Base-by-base conservation (phyloP, 2,113 vertebrate genomes). In the Salvelinus alpinus region DNA sequence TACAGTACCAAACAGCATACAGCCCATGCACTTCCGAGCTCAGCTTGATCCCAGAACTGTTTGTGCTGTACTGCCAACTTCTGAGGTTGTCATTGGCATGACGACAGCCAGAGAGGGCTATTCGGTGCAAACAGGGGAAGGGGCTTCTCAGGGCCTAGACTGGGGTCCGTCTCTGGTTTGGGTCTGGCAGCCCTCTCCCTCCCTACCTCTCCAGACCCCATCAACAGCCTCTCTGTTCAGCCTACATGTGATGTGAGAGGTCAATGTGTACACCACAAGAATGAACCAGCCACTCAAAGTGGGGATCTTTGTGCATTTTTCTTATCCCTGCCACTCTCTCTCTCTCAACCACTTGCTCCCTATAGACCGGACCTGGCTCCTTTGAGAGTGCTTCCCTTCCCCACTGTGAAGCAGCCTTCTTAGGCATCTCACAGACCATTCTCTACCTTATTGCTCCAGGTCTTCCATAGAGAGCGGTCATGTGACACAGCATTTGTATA, bases 241-340 rank as follows among this genome's bases (percentile, higher is more conserved):
- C 85, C 83, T 84, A 83, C 86, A 82, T 81, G 87, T 89, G 16
- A 18, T 54, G 87, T 85, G 89, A 90, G 84, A 87, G 88, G 88
- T 92, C 88, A 90, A 79, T 22, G 80, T 73, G 57, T 81, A 87
- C 82, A 84, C 82, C 78, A 79, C 86, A 86, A 89, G 89, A 91
- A 90, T 88, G 83, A 90, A 85, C 86, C 83, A 85, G 76, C 78
- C 83, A 81, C 88, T 92, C 86, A 91, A 77, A 90, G 90, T 88
- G 90, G 88, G 79, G 74, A 90, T 88, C 86, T 86, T 90, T 90
- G 87, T 91, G 84, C 69, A 79, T 22, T 73, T 72, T 88, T 74
- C 82, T 76, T 80, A 73, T 24, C 77, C 80, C 79, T 81, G 78
- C 60, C 24, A 27, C 57, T 51, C 73, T 64, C 77, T 44, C 76